These are phyloP conservation scores for Acanthococcus lagerstroemiae DNA, from an alignment of 2,888 invertebrate genomes.

Conservation along the genomic window DNA sequence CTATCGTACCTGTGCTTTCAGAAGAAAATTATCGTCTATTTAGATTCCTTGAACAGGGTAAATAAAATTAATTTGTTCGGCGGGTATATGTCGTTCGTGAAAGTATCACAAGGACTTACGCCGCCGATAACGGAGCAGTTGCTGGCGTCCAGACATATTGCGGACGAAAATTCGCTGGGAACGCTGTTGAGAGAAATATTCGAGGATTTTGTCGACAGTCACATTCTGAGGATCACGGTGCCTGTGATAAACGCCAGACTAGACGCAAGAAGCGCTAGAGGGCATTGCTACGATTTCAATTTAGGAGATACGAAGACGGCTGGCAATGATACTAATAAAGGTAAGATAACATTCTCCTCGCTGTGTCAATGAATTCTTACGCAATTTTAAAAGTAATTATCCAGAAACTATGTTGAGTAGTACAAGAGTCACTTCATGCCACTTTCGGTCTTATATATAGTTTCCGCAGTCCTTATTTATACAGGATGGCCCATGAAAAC, in stretches of 20 bases:
- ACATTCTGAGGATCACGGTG: slow-evolving; percentile 17
- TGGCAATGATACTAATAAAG: neutral
- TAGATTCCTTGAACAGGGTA: slow-evolving; percentile 47
- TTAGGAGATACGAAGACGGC: neutral
- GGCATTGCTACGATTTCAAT: slow-evolving; percentile 26
- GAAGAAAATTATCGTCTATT: slow-evolving; percentile 48
- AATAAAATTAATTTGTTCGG: slow-evolving; percentile 50
- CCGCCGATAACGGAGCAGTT: slow-evolving; percentile 22
- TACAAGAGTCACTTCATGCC: no score
- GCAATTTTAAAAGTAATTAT: no score
- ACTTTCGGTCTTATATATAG: no score
- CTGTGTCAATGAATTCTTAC: no score
- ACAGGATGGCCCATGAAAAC: no score
- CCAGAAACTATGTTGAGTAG: no score
- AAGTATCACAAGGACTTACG: neutral
- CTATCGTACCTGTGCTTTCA: slow-evolving; percentile 46
- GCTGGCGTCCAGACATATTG: slow-evolving; percentile 9
- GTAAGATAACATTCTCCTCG: no score
- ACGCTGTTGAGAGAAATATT: slow-evolving; percentile 8
- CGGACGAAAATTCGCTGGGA: slow-evolving; percentile 6
- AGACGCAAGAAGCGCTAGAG: slow-evolving; percentile 7
- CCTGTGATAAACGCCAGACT: slow-evolving; percentile 27
- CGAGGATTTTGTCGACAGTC: slow-evolving; percentile 22
- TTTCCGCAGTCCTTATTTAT: no score
- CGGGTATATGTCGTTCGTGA: slow-evolving; percentile 39